Evolutionary conservation across 2,888 invertebrate species (phyloP), one percentile per base, ranked within the genome.

Genomic region (Brachyopa scutellaris): DNA sequence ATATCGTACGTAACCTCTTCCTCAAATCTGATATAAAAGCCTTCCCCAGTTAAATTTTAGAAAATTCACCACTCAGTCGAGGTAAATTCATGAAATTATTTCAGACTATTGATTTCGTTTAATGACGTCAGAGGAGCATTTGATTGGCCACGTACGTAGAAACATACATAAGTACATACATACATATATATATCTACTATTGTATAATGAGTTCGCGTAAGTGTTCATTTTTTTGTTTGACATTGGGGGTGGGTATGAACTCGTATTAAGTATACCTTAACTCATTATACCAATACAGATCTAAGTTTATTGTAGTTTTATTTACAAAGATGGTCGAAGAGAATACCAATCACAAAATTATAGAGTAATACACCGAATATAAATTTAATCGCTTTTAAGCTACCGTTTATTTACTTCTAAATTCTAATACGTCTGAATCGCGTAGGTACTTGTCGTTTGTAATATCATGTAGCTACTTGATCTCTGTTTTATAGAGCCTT

Each of bases 61-160:
- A 42, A 9, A 6, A 7, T 17, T 8, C 17, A 13, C 15, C 29
- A 38, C 55, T 40, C n/a, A 59, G 33, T 2, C 7, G 23, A 67
- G 47, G 40, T 55, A 38, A 67, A 26, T 55, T 26, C 7, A 19
- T 40, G n/a, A 42, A 70, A 69, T 76, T 69, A 57, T 33, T 59
- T 80, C 69, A 11, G 23, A 36, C 57, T 76, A 80, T 80, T 62
- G 74, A 80, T 80, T 69, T 55, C 6, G 57, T 15, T 74, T 11
- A 45, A 62, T 74, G 79, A 74, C 80, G 76, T 80, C 76, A 76
- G 29, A 49, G 62, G 38, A 62, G 9, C 57, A 29, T 80, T 74
- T 76, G 62, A 74, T 76, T 80, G 76, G 74, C 57, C 33, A 76
- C 51, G 33, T 59, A 40, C n/a, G n/a, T n/a, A n/a, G n/a, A n/a